Evolutionary conservation across 2,113 vertebrate genomes (phyloP).

Genomic region (Pterophyllum scalare): DNA sequence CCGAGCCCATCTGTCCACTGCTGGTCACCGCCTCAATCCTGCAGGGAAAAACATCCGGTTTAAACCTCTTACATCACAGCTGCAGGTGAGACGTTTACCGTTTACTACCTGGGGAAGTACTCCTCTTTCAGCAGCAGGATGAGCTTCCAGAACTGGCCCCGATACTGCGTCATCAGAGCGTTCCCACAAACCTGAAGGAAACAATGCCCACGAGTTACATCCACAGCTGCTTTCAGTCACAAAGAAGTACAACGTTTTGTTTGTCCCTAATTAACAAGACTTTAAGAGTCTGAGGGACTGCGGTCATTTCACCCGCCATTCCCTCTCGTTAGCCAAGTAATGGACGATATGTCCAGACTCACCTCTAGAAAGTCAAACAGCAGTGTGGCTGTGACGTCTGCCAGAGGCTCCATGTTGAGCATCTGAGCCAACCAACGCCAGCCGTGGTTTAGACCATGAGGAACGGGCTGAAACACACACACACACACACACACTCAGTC

Average conservation of each 20-base stretch:
- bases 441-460: constrained; percentile 90
- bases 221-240: background rate
- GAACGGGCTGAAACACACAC: constrained; percentile 75
- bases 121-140: constrained; percentile 67
- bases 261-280: background rate
- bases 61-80: rapidly evolving
- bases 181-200: constrained; percentile 67
- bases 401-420: constrained; percentile 93
- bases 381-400: constrained; percentile 91
- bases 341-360: background rate
- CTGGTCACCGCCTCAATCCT: constrained; percentile 70
- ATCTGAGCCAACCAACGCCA: constrained; percentile 96
- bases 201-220: background rate
- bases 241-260: background rate
- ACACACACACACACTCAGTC: no score
- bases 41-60: background rate
- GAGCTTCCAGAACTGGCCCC: constrained; percentile 75
- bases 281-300: background rate
- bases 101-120: constrained; percentile 66
- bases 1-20: constrained; percentile 68
- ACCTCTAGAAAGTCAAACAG: constrained; percentile 95
- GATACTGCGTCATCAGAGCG: constrained; percentile 65
- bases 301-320: rapidly evolving
- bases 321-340: background rate
- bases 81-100: background rate